Evolutionary conservation across 2,888 invertebrate species (phyloP), one percentile per base, ranked within the genome.

Genomic region (Muschampia plurimacula): DNA sequence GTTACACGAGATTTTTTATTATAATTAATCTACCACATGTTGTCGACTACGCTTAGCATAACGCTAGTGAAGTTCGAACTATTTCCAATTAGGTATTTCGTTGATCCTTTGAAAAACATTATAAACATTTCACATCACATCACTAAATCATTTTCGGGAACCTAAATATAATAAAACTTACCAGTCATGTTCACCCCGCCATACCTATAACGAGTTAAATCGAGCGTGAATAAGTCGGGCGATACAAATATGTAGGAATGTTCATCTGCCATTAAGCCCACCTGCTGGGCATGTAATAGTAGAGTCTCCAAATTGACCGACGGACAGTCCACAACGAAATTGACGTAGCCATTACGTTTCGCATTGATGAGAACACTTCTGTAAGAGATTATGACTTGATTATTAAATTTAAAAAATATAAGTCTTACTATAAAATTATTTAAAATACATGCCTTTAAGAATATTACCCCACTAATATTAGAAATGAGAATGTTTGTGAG

Each of bases 181-280:
- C 97, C 97, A 0, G 98, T 98, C 77, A 98, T 97, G 86, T 98
- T 98, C 1, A 97, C 96, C 9, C 97, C 98, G 0, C 97, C 96
- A 82, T 96, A 96, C 84, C 96, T 96, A 84, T 96, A 98, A 7
- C 97, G 95, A 63, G 96, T 96, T 83, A 98, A 88, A 83, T 98
- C 96, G 64, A 98, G 84, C 0, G 97, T 97, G 77, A 97, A 97
- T 70, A 98, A 90, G 86, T 98, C 98, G 87, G 98, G 92, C 39
- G 97, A 96, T 0, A 97, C 96, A 71, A 98, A 95, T 70, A 98
- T 95, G 80, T 97, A 97, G 74, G 96, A 96, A 82, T 97, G 96
- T 69, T 96, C 95, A 68, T 97, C 97, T 0, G 97, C 96, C 95
- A 98, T 96, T 80, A 98, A 89, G 0, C 98, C 98, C 67, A 98